Conservation (phyloP, 2,113 vertebrate genomes). For the Lophochroa leadbeateri region DNA sequence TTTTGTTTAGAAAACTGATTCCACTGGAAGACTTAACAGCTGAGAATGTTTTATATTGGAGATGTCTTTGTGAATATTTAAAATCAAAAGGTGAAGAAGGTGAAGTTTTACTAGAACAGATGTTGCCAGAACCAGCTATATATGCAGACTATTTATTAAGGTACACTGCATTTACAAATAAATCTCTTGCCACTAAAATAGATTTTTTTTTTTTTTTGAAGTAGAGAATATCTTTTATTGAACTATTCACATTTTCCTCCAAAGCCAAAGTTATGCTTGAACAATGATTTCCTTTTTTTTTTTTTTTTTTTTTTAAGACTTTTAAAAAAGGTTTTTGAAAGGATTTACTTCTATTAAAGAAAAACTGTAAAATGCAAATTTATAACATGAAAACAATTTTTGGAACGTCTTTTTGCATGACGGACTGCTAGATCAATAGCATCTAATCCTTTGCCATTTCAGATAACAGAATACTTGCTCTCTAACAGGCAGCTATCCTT, state of each 20-base stretch:
- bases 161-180: slow-evolving; percentile 69
- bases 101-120: slow-evolving; percentile 86
- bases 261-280: not conserved
- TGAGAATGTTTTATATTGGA: slow-evolving; percentile 91
- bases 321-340: not conserved
- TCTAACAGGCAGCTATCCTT: not conserved
- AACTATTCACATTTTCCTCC: not conserved
- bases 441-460: not conserved
- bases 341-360: not conserved
- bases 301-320: not conserved
- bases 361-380: not conserved
- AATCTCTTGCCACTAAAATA: not conserved
- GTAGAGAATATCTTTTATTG: not conserved
- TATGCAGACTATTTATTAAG: slow-evolving; percentile 89
- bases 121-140: slow-evolving; percentile 88
- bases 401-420: not conserved
- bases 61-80: slow-evolving; percentile 88
- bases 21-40: slow-evolving; percentile 84
- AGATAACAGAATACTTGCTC: not conserved
- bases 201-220: not conserved
- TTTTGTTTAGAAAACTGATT: slow-evolving; percentile 84
- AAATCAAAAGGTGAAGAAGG: slow-evolving; percentile 88
- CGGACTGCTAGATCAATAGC: not conserved
- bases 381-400: not conserved
- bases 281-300: not conserved